Evolutionary conservation across 2,888 invertebrate genomes (phyloP), one percentile per base, ranked within the genome.

Genomic region (Cryptocephalus moraei): DNA sequence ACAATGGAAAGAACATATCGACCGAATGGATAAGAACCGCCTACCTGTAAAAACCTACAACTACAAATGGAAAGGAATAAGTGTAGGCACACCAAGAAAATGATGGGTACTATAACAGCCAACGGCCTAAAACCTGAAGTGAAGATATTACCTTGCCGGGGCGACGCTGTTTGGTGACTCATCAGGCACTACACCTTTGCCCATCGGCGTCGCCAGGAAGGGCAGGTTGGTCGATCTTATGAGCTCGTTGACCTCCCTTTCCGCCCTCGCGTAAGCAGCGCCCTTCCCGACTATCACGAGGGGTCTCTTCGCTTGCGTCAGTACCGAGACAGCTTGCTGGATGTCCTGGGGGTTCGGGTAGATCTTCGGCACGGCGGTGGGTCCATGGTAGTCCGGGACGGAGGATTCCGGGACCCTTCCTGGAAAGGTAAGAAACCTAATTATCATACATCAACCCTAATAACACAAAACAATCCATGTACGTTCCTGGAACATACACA

Each of bases 201-300:
- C 96, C 93, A 96, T 96, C 9, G 96, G 96, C 4, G 93, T 94
- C 0, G 94, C 89, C 55, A 96, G 73, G 72, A 94, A 94, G 0
- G 95, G 96, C 39, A 96, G 65, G 54, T 84, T 81, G 2, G 84
- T 83, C 12, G 73, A 72, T 9, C 79, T 73, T 9, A 96, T 79
- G 0, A 95, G 76, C 45, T 81, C 75, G 12, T 78, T 73, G 22
- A 91, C 68, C 45, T 80, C 77, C 1, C 76, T 72, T 67, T 94
- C 94, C 0, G 92, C 88, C 52, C 79, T 73, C 0, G 81, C 80
- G 66, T 91, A 92, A 8, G 65, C 66, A 9, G 69, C 65, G 14
- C 70, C 12, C 74, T 96, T 95, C 50, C 95, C 95, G 32, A 94
- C 76, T 47, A 96, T 86, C 1, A 96, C 77, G 32, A 96, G 74